Evolutionary conservation across 2,113 vertebrate species (phyloP), one percentile per base, ranked within the genome.

Genomic region (Dromaius novaehollandiae): DNA sequence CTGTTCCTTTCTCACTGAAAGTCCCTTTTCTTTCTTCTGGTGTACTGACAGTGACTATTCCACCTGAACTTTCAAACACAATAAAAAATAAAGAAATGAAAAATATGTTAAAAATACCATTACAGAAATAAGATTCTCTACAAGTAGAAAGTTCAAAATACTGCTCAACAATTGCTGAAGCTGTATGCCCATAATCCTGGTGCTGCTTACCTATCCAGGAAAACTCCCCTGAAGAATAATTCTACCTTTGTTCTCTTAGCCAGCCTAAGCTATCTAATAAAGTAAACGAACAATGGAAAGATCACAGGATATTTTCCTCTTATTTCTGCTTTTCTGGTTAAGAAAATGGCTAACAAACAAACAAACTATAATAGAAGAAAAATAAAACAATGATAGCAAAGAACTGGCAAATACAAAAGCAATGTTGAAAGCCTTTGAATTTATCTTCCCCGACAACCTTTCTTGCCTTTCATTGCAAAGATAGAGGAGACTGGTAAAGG

Each of bases 301-400:
- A 30, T 13, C 10, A 76, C 7, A 4, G 0, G 0, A 14, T 3
- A 36, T 74, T 80, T 85, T 30, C 7, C 18, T 69, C 16, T 64
- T 86, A 32, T 63, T 77, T 80, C 44, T 48, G 5, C 3, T 81
- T 53, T 81, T 86, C 8, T 51, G 13, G 48, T 82, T 71, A 68
- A 46, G 22, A 68, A 84, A 87, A 64, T 58, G 17, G 5, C 0
- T 56, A 94, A 71, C 16, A 53, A 58, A 13, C 2, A 85, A 81
- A 32, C 16, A 74, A 88, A 68, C 4, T 36, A 6, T 42, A 60
- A 69, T 1, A 65, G 42, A 92, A 55, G 40, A 14, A 80, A 76
- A 88, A 76, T 36, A 36, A 75, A 87, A 64, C 30, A 90, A 46
- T 40, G 36, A 51, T 34, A 73, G 60, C 14, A 75, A 86, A 82